Evolutionary conservation across 2,888 invertebrate genomes (phyloP).

Genomic region (Tenthredo notha): DNA sequence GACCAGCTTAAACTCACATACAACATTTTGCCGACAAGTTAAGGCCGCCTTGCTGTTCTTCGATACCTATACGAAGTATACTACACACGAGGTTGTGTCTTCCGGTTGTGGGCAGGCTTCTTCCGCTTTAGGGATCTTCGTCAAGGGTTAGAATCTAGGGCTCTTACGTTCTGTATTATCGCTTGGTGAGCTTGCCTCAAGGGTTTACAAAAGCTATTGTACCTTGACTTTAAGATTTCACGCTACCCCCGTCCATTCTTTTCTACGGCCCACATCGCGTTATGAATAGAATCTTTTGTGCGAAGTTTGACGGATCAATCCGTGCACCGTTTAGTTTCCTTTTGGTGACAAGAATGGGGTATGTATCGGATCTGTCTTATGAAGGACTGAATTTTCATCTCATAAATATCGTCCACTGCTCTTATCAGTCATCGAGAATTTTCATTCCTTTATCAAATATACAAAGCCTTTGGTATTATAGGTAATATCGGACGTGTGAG

Average conservation of each 20-base stretch:
- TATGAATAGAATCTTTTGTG: slow-evolving; percentile 65
- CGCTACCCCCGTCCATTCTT: slow-evolving; percentile 56
- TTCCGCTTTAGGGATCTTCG: slow-evolving; percentile 5
- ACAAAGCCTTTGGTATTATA: background rate
- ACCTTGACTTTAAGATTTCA: slow-evolving; percentile 68
- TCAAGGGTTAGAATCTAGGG: slow-evolving; percentile 31
- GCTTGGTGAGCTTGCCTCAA: slow-evolving; percentile 59
- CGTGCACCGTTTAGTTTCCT: slow-evolving; percentile 59
- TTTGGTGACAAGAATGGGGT: slow-evolving; percentile 53
- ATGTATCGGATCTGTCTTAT: background rate
- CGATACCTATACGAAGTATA: slow-evolving; percentile 21
- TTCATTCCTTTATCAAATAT: background rate
- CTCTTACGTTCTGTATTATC: slow-evolving; percentile 64
- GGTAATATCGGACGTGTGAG: background rate
- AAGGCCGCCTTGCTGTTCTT: slow-evolving; percentile 21
- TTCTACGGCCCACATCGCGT: slow-evolving; percentile 44
- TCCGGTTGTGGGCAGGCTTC: slow-evolving; percentile 36
- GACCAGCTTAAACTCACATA: background rate
- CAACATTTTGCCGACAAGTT: slow-evolving; percentile 13
- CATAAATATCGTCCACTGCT: background rate
- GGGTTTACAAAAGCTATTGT: slow-evolving; percentile 70
- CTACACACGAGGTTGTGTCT: slow-evolving; percentile 17
- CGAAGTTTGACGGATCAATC: slow-evolving; percentile 67
- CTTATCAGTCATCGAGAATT: background rate
- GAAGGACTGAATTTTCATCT: background rate